Base-by-base conservation (phyloP, 2,113 vertebrate genomes). In the Mohoua ochrocephala region DNA sequence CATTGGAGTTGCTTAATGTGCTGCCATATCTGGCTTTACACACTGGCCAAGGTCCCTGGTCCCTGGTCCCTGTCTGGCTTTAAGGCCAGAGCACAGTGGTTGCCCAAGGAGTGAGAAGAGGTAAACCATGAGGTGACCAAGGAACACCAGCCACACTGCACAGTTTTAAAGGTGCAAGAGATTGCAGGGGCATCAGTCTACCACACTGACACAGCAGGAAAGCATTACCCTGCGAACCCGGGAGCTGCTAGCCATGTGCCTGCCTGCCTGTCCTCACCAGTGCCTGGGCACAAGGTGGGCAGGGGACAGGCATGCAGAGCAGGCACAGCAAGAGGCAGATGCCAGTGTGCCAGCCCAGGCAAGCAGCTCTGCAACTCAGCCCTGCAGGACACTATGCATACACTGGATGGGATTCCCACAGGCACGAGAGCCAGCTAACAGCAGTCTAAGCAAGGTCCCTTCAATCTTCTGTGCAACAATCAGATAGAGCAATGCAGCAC, bases 201-300 rank as follows among this genome's bases (percentile, higher is more conserved):
- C 5, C n/a, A 67, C 19, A 28, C 0, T 54, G 69, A 67, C 2
- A 9, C 13, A 15, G 4, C 2, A 67, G 22, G 31, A 71, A 33
- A 64, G 30, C 0, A 3, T 28, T 27, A 74, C 15, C 11, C 77
- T 63, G 26, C 6, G 39, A 87, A 50, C 4, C 56, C 1, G 8
- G 54, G 64, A 93, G 45, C 59, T 92, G 52, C 49, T 53, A 84
- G 37, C 31, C 42, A 41, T 7, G 31, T 53, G 28, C 10, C 37
- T 73, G 30, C n/a, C 77, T 59, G 47, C 1, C 0, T 30, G 24
- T 37, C 63, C 35, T 42, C 49, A 56, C 13, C 42, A 79, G 44
- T 56, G 30, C 16, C 63, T 37, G 54, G 64, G 54, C n/a, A 82
- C 15, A 14, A 54, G 22, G 30, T 1, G 8, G 14, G 52, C 65